Percentiles rank a stretch among this genome's conserved stretches.
phyloP scores from a whole-genome alignment of 1,140 invertebrate genomes.

The Lepidostoma basale region DNA sequence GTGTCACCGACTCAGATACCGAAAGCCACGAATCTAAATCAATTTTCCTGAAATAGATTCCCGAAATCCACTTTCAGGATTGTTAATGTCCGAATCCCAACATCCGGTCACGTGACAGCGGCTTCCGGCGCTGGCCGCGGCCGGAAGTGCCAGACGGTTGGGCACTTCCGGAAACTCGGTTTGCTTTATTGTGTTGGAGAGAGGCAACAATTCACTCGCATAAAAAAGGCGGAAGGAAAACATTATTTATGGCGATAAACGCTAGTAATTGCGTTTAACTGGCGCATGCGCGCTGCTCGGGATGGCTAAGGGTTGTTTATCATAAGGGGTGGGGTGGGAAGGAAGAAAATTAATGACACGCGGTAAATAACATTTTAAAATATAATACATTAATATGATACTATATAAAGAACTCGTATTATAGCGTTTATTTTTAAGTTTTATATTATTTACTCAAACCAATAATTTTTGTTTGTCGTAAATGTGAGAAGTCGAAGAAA shows the following conservation, averaged over 20 bases:
- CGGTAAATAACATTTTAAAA: too few species aligned
- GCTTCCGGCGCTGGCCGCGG: not conserved
- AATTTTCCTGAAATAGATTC: slow-evolving; percentile 8
- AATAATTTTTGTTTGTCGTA: too few species aligned
- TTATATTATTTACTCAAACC: too few species aligned
- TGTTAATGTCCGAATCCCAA: slow-evolving; percentile 18
- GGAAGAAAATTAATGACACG: too few species aligned
- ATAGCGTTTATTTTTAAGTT: too few species aligned
- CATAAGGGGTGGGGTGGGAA: too few species aligned
- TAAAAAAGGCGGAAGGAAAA: slow-evolving; percentile 25
- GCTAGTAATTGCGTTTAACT: slow-evolving; percentile 15
- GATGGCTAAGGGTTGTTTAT: too few species aligned
- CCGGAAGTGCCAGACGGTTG: slow-evolving; percentile 22
- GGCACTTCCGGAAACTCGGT: slow-evolving; percentile 24
- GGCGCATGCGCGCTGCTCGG: too few species aligned
- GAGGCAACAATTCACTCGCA: slow-evolving; percentile 21
- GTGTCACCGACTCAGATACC: too few species aligned
- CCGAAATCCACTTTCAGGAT: slow-evolving; percentile 21
- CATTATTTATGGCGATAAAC: slow-evolving; percentile 25
- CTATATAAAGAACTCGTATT: too few species aligned
- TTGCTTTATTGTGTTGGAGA: slow-evolving; percentile 17
- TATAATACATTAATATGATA: too few species aligned
- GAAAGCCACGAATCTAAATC: slow-evolving; percentile 2
- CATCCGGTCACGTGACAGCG: slow-evolving; percentile 25
- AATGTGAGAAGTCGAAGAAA: too few species aligned